Conservation (phyloP, 1,140 invertebrate genomes). For the Danaus melanippus region DNA sequence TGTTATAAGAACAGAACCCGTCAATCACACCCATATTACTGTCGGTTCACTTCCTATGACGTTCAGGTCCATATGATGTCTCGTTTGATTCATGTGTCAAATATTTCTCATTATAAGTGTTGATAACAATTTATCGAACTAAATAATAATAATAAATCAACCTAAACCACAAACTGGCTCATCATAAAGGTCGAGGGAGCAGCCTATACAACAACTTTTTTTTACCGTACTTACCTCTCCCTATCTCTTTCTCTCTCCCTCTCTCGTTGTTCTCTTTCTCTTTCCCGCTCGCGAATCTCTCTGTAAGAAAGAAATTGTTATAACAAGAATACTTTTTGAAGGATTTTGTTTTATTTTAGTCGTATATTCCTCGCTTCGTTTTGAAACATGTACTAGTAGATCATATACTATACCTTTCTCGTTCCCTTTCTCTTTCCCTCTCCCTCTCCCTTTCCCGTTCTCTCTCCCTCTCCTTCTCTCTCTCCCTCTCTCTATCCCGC, state of each 20-base stretch:
- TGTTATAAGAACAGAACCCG: no score
- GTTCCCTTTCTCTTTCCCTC: constrained; percentile 30
- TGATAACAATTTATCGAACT: no score
- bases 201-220: neutral
- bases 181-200: no score
- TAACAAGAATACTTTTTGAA: no score
- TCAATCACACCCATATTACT: no score
- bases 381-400: neutral
- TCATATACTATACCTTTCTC: constrained; percentile 38
- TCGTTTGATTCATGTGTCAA: no score
- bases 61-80: no score
- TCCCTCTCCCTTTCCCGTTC: constrained; percentile 31
- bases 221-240: constrained; percentile 26
- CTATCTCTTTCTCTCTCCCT: constrained; percentile 53
- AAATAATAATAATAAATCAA: no score
- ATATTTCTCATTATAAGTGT: no score
- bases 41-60: no score
- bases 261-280: constrained; percentile 67
- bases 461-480: constrained; percentile 32
- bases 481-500: constrained; percentile 76
- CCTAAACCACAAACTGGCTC: no score
- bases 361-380: neutral
- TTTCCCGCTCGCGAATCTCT: constrained; percentile 61
- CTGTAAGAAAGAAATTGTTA: constrained; percentile 7
- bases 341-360: no score